phyloP scores from a whole-genome alignment of 1,140 invertebrate genomes.

The Trypoxylus dichotomus region DNA sequence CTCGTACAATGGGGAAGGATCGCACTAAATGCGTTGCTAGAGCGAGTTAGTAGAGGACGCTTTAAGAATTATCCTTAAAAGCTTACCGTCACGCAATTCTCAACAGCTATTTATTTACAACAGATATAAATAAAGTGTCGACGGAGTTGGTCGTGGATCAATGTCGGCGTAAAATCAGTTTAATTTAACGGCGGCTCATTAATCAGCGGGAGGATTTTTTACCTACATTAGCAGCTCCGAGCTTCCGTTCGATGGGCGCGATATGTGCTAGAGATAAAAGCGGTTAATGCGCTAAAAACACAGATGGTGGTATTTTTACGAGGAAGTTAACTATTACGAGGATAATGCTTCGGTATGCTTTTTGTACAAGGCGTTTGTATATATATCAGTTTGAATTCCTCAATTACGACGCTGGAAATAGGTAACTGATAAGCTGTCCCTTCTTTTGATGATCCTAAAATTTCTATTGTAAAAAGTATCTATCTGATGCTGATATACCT shows the following conservation, averaged over 20 bases:
- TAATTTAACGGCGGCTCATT: slow-evolving; percentile 3
- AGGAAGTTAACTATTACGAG: neutral
- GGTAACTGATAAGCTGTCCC: too few relatives aligned
- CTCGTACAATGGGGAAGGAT: neutral
- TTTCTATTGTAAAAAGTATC: too few relatives aligned
- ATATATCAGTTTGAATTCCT: too few relatives aligned
- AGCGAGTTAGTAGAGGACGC: neutral
- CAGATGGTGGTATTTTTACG: neutral
- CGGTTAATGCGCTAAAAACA: neutral
- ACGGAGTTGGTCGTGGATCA: neutral
- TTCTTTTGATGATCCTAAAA: too few relatives aligned
- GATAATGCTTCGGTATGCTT: too few relatives aligned
- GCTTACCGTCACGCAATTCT: neutral
- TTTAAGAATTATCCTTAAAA: slow-evolving; percentile 9
- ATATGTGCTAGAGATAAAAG: neutral
- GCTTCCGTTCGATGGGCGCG: neutral
- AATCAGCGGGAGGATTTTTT: slow-evolving; percentile 12
- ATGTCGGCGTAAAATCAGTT: slow-evolving; percentile 18
- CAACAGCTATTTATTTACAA: slow-evolving; percentile 19
- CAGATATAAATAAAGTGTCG: slow-evolving; percentile 15
- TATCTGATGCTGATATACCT: too few relatives aligned
- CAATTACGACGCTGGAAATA: too few relatives aligned
- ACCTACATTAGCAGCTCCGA: neutral
- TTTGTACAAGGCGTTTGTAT: too few relatives aligned
- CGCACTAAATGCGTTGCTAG: neutral